Evolutionary conservation across 2,113 vertebrate genomes (phyloP).

Genomic region (Mastomys natalensis): DNA sequence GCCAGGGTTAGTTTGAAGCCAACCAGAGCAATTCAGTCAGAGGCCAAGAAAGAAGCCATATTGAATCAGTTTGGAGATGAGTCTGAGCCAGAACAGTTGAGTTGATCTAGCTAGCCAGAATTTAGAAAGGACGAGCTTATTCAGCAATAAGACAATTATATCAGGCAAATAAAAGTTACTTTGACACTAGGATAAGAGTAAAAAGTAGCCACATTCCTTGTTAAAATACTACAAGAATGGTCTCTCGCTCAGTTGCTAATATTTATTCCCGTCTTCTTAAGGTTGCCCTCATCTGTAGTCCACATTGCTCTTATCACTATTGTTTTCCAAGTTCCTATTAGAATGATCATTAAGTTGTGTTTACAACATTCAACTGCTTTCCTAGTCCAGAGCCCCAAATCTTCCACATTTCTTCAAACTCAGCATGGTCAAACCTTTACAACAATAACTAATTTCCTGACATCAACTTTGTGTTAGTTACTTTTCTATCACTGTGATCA

Average conservation of each 20-base stretch:
- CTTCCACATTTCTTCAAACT: not conserved
- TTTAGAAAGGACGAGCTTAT: too few relatives aligned
- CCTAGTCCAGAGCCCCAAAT: not conserved
- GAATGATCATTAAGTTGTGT: not conserved
- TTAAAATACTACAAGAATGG: not conserved
- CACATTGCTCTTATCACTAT: not conserved
- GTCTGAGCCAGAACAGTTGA: too few relatives aligned
- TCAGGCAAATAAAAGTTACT: too few relatives aligned
- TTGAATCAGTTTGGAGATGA: too few relatives aligned
- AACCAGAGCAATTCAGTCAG: too few relatives aligned
- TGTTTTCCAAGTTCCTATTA: not conserved
- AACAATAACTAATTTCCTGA: not conserved
- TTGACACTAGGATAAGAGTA: not conserved
- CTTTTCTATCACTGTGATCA: not conserved
- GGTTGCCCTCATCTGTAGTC: not conserved
- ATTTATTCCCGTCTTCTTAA: not conserved
- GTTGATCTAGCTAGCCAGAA: too few relatives aligned
- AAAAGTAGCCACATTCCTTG: not conserved
- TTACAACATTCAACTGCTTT: not conserved
- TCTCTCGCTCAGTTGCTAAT: not conserved
- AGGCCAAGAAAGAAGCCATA: too few relatives aligned
- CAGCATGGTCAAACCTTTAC: not conserved
- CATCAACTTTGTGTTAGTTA: not conserved
- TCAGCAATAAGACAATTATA: too few relatives aligned
- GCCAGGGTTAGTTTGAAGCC: too few relatives aligned